A percentile compares a stretch with the other conserved stretches of the same genome.
Conservation (phyloP, 2,113 vertebrate genomes). For the Hemiprocne comata region DNA sequence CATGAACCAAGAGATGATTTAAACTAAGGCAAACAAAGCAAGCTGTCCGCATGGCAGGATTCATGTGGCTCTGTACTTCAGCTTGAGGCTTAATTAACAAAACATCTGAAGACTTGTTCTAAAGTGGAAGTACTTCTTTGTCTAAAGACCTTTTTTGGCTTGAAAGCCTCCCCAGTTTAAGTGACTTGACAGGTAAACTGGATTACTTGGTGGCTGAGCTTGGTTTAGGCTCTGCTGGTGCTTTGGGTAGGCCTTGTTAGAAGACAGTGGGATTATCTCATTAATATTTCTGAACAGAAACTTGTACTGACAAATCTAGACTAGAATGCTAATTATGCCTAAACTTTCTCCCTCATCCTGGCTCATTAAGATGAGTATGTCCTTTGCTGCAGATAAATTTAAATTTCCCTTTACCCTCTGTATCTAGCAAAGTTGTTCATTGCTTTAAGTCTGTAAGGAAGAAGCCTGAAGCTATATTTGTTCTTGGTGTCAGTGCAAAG, state of each 20-base stretch:
- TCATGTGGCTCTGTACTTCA: neutral
- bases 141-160: neutral
- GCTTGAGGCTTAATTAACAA: neutral
- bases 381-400: neutral
- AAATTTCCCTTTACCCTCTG: neutral
- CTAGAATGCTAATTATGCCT: neutral
- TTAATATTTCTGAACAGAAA: neutral
- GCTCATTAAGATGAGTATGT: neutral
- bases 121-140: neutral
- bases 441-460: constrained; percentile 4
- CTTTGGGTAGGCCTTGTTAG: neutral
- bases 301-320: neutral
- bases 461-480: neutral
- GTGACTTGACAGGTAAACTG: neutral
- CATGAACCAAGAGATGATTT: neutral
- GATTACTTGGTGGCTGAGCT: neutral
- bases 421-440: neutral
- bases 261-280: neutral
- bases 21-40: neutral
- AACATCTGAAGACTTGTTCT: neutral
- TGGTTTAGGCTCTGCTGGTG: neutral
- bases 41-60: neutral
- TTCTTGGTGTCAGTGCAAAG: constrained; percentile 1
- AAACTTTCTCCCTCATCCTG: neutral
- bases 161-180: neutral